These are phyloP conservation scores for Ichneumon xanthorius DNA, from an alignment of 2,888 invertebrate genomes.

Conservation along the genomic window DNA sequence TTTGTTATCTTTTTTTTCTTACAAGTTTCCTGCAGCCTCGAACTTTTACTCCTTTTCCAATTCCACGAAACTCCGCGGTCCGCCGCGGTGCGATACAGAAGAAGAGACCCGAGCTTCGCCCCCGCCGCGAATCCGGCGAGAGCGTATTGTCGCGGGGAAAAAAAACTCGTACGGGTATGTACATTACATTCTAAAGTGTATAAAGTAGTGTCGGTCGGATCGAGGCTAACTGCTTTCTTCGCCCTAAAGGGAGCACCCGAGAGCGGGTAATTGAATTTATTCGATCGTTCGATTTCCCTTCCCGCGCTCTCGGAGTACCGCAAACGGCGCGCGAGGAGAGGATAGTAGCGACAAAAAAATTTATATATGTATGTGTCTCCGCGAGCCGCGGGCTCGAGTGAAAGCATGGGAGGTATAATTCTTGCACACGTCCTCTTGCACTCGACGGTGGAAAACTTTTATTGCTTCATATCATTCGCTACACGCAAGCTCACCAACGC, in stretches of 20 bases:
- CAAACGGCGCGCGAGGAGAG: not conserved
- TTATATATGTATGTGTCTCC: not conserved
- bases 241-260: constrained; percentile 58
- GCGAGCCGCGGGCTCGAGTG: not conserved
- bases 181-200: constrained; percentile 52
- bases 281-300: constrained; percentile 54
- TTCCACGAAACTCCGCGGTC: not conserved
- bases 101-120: not conserved
- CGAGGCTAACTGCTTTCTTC: constrained; percentile 64
- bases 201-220: constrained; percentile 45
- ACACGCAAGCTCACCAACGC: constrained; percentile 5
- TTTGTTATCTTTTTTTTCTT: not conserved
- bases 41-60: constrained; percentile 2
- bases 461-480: not conserved
- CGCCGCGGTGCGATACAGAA: not conserved
- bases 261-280: constrained; percentile 62
- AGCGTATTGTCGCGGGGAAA: not conserved
- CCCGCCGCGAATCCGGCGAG: constrained; percentile 2
- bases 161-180: constrained; percentile 35
- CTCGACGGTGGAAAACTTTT: constrained; percentile 17
- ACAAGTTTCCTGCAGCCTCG: constrained; percentile 2
- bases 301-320: not conserved
- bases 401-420: constrained; percentile 11
- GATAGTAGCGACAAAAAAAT: not conserved
- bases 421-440: constrained; percentile 2